phyloP scores from a whole-genome alignment of 2,888 invertebrate genomes.

The Noctua janthe region DNA sequence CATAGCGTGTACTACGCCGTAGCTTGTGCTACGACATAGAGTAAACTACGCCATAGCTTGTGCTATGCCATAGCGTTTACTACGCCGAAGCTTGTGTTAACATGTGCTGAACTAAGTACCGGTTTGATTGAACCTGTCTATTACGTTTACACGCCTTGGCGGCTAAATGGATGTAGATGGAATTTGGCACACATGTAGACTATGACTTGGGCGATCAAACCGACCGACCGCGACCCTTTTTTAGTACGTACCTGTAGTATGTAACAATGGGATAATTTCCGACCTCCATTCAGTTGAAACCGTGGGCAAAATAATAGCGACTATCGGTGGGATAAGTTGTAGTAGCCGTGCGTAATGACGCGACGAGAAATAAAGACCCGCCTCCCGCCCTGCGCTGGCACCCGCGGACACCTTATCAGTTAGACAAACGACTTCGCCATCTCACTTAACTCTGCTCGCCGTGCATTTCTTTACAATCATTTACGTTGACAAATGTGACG shows the following conservation, averaged over 20 bases:
- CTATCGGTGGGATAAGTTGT: not conserved
- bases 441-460: slow-evolving; percentile 4
- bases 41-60: not conserved
- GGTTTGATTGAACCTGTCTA: not conserved
- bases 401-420: slow-evolving; percentile 6
- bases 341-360: not conserved
- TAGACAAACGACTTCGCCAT: slow-evolving; percentile 7
- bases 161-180: not conserved
- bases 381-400: not conserved
- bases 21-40: not conserved
- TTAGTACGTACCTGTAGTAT: not conserved
- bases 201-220: not conserved
- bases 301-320: too few relatives aligned
- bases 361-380: not conserved
- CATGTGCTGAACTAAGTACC: not conserved
- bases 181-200: not conserved
- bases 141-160: not conserved
- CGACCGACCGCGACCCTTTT: not conserved
- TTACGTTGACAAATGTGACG: slow-evolving; percentile 61
- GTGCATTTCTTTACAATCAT: slow-evolving; percentile 56
- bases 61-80: not conserved
- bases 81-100: not conserved
- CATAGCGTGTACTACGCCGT: not conserved
- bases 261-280: not conserved
- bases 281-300: not conserved